These are phyloP conservation scores for Tetragnatha versicolor DNA, from an alignment of 1,140 invertebrate genomes.

Conservation along the genomic window DNA sequence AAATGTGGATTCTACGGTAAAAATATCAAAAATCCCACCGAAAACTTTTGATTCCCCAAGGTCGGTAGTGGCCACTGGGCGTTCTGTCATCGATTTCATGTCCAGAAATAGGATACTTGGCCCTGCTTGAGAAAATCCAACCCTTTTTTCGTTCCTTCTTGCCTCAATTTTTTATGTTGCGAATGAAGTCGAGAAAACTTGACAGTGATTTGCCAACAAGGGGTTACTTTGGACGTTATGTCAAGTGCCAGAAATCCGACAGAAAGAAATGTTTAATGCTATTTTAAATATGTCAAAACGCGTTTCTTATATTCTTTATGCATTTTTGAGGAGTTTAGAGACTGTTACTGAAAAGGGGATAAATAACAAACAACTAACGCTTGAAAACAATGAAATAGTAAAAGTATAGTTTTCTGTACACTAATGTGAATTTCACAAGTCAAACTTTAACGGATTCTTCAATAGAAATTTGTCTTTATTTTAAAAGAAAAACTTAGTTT, in stretches of 20 bases:
- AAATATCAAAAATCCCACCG: background rate
- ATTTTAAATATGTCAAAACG: too few relatives aligned
- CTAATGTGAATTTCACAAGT: too few relatives aligned
- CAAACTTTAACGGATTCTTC: too few relatives aligned
- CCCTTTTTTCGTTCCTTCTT: background rate
- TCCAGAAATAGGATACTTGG: background rate
- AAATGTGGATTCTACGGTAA: constrained; percentile 2
- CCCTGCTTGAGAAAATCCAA: background rate
- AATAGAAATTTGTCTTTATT: too few relatives aligned
- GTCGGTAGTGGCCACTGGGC: constrained; percentile 1
- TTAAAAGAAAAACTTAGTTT: too few relatives aligned
- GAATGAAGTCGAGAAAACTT: constrained; percentile 10
- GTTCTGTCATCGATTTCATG: constrained; percentile 34
- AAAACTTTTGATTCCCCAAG: constrained; percentile 30
- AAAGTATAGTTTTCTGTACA: too few relatives aligned
- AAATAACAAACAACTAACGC: too few relatives aligned
- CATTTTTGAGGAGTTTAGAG: too few relatives aligned
- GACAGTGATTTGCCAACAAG: background rate
- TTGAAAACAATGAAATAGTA: too few relatives aligned
- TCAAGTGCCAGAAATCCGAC: background rate
- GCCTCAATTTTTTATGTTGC: background rate
- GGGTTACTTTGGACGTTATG: constrained; percentile 4
- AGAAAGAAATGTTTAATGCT: too few relatives aligned
- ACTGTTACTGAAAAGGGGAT: too few relatives aligned
- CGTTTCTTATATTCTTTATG: too few relatives aligned